phyloP scores from a whole-genome alignment of 1,140 invertebrate species.

The Belonocnema kinseyi region DNA sequence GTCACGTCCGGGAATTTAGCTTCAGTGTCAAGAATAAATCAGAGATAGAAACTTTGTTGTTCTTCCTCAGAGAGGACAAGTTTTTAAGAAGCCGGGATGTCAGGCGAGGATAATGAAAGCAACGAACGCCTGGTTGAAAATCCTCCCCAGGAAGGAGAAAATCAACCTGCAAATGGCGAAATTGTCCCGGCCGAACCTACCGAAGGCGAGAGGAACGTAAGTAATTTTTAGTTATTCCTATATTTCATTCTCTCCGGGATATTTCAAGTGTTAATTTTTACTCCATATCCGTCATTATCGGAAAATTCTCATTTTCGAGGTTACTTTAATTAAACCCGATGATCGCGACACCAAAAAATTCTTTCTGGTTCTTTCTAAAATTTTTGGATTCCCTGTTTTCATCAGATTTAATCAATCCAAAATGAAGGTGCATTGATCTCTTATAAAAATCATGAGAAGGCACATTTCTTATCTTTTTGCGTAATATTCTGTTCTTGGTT shows the following conservation, averaged over 20 bases:
- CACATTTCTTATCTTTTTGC: no score
- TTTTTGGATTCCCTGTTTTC: no score
- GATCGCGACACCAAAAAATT: no score
- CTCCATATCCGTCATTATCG: not conserved
- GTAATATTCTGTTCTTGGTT: not conserved
- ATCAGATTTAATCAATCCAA: no score
- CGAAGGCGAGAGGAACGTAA: slow-evolving; percentile 9
- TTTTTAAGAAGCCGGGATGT: not conserved
- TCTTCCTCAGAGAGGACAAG: not conserved
- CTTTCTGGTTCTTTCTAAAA: no score
- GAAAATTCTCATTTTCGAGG: not conserved
- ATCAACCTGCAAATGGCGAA: not conserved
- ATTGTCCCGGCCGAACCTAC: not conserved
- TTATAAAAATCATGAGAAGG: not conserved
- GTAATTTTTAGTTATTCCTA: not conserved
- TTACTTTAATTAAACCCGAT: no score
- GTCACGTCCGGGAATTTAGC: not conserved
- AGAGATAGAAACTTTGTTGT: not conserved
- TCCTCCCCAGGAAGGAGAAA: slow-evolving; percentile 1
- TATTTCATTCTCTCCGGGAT: not conserved
- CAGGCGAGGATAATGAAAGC: not conserved
- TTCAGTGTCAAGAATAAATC: not conserved
- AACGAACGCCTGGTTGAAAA: not conserved
- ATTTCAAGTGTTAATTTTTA: not conserved
- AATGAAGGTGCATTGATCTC: not conserved